Percentiles rank a stretch among this genome's conserved stretches.
Conservation (phyloP, 2,888 invertebrate genomes). For the Callyntrura sp. region DNA sequence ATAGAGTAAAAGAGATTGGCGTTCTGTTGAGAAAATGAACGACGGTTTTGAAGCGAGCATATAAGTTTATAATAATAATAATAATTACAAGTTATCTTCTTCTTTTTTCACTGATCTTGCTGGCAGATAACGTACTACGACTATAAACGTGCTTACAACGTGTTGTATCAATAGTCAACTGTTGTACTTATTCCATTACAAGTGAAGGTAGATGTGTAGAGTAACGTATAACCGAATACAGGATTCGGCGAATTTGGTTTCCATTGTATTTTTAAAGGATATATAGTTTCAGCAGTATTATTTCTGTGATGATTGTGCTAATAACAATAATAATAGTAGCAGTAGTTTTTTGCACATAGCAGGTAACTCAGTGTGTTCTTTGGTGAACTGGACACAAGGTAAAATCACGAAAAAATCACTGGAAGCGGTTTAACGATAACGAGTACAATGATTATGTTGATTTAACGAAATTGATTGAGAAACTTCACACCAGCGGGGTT, state of each 20-base stretch:
- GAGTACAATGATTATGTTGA: constrained; percentile 14
- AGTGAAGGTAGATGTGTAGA: not conserved
- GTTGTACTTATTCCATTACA: constrained; percentile 7
- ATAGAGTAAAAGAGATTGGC: not conserved
- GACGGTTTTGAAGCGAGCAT: constrained; percentile 37
- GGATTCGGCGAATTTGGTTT: too few relatives aligned
- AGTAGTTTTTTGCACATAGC: constrained; percentile 9
- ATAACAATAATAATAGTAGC: constrained; percentile 12
- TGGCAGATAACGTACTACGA: not conserved
- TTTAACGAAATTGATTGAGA: constrained; percentile 11
- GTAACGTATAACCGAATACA: too few relatives aligned
- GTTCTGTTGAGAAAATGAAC: constrained; percentile 8
- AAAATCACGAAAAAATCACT: constrained; percentile 51
- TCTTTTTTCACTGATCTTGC: not conserved
- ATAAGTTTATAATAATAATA: not conserved
- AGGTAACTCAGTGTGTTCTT: constrained; percentile 46
- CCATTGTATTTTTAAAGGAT: not conserved
- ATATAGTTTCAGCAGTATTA: constrained; percentile 7
- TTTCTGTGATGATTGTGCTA: not conserved
- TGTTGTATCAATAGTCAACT: not conserved
- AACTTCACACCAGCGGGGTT: not conserved
- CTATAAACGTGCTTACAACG: not conserved
- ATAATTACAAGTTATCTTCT: not conserved
- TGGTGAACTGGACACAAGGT: constrained; percentile 45
- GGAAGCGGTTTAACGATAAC: not conserved